Evolutionary conservation across 2,113 vertebrate species (phyloP).

Genomic region (Scomber japonicus): DNA sequence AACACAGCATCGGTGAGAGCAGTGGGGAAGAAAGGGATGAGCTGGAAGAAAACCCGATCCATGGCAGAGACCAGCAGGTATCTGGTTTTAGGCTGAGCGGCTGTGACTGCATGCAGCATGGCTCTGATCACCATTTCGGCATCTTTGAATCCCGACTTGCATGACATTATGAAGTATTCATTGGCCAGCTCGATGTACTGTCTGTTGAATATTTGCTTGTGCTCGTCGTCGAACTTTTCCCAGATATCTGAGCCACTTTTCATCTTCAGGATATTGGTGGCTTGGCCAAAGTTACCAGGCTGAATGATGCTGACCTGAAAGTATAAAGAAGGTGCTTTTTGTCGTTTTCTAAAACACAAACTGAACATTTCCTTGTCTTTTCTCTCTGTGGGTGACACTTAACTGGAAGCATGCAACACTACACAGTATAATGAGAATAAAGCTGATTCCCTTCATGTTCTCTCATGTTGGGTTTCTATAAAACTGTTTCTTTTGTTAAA

Average conservation of each 20-base stretch:
- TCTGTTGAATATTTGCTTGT: constrained; percentile 76
- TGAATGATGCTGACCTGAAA: constrained; percentile 87
- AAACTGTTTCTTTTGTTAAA: too few species aligned
- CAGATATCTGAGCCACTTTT: constrained; percentile 78
- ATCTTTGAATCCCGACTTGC: constrained; percentile 72
- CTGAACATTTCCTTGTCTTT: too few species aligned
- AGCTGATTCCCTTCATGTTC: neutral
- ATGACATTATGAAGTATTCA: constrained; percentile 74
- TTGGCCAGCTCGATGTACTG: constrained; percentile 78
- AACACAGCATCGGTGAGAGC: constrained; percentile 64
- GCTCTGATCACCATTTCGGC: constrained; percentile 75
- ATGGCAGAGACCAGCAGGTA: constrained; percentile 78
- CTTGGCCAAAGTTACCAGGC: constrained; percentile 86
- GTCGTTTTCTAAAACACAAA: too few species aligned
- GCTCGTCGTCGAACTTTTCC: constrained; percentile 79
- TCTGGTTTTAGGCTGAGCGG: constrained; percentile 74
- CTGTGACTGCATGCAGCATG: constrained; percentile 84
- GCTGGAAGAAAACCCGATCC: constrained; percentile 67
- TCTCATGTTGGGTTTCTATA: neutral
- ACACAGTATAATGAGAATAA: too few species aligned
- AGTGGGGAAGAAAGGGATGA: constrained; percentile 61
- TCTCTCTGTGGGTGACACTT: neutral
- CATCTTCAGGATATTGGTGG: constrained; percentile 83
- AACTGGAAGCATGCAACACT: neutral
- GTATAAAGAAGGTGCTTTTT: neutral